Percentiles rank a stretch among this genome's conserved stretches.
These are phyloP conservation scores for Eristalinus sepulchralis DNA, from an alignment of 2,888 invertebrate species.

Conservation along the genomic window DNA sequence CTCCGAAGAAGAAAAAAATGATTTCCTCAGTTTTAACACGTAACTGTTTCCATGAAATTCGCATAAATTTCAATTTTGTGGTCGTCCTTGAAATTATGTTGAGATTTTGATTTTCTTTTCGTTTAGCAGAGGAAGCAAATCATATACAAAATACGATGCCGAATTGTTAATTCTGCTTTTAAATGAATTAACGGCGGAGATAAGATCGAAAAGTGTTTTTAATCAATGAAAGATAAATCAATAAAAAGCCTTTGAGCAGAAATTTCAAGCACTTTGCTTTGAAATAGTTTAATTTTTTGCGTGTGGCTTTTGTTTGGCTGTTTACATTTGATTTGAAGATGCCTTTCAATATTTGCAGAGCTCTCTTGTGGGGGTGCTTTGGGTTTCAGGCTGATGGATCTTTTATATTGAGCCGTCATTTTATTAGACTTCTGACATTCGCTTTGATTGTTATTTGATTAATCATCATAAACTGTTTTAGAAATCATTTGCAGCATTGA, in stretches of 20 bases:
- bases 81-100: not conserved
- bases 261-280: not conserved
- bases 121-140: not conserved
- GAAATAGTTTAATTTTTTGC: not conserved
- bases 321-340: not conserved
- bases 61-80: not conserved
- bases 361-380: not conserved
- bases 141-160: not conserved
- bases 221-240: not conserved
- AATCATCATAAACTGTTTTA: not conserved
- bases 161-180: not conserved
- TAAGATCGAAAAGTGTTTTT: not conserved
- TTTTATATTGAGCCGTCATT: not conserved
- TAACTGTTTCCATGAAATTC: not conserved
- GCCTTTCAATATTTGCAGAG: not conserved
- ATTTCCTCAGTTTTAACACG: not conserved
- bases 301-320: not conserved
- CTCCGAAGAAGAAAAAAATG: not conserved
- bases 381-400: not conserved
- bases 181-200: not conserved
- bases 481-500: not conserved
- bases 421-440: too few relatives aligned
- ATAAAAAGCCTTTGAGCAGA: not conserved
- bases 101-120: too few relatives aligned
- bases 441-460: not conserved